A percentile compares a stretch with the other conserved stretches of the same genome.
phyloP scores from a whole-genome alignment of 2,797 vertebrate species.

The Hafferia zeledoni region DNA sequence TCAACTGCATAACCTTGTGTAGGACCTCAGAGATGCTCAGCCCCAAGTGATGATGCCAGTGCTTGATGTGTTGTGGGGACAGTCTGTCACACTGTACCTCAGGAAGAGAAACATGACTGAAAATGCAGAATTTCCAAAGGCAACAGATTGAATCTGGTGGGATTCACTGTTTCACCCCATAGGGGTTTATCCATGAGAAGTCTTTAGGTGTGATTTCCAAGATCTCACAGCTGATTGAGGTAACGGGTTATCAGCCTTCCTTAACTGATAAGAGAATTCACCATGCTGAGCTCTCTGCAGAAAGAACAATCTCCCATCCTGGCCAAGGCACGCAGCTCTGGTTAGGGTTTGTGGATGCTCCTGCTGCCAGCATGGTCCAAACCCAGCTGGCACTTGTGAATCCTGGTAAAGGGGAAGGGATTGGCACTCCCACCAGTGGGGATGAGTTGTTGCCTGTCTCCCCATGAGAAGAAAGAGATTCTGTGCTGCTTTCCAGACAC shows the following conservation, averaged over 20 bases:
- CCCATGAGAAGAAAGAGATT: background rate
- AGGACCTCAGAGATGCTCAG: fast-evolving
- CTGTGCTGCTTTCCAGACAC: background rate
- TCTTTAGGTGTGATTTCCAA: background rate
- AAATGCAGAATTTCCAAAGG: background rate
- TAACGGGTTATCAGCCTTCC: background rate
- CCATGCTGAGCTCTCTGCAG: background rate
- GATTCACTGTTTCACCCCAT: fast-evolving
- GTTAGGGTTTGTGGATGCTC: background rate
- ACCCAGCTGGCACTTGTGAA: background rate
- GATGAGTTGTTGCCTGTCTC: background rate
- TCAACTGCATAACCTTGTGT: background rate
- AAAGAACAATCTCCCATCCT: background rate
- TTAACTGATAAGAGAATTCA: background rate
- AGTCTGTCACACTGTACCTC: background rate
- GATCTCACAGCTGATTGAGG: background rate
- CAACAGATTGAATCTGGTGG: background rate
- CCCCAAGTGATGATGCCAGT: fast-evolving
- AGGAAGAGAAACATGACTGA: background rate
- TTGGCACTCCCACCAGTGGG: background rate
- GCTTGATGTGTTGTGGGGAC: fast-evolving
- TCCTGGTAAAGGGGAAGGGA: background rate
- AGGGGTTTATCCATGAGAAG: background rate
- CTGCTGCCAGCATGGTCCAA: background rate
- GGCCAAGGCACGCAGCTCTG: background rate